A percentile compares a stretch with the other conserved stretches of the same genome.
These are phyloP conservation scores for Chloroclystis v-ata DNA, from an alignment of 2,888 invertebrate species.

Conservation along the genomic window DNA sequence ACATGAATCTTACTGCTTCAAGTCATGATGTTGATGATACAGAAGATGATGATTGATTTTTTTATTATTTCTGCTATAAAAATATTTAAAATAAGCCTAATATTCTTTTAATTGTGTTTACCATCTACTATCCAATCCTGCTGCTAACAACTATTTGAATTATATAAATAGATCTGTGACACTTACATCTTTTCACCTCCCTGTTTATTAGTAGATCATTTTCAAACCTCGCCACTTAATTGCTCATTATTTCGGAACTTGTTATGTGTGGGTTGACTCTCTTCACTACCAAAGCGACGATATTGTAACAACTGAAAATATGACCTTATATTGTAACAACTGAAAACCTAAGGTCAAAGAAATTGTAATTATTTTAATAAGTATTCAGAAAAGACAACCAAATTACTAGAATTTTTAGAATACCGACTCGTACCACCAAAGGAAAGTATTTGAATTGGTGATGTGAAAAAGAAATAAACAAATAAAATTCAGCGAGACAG, in stretches of 20 bases:
- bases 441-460: too few relatives aligned
- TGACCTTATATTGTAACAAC: too few relatives aligned
- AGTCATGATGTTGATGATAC: neutral
- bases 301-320: too few relatives aligned
- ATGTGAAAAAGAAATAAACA: too few relatives aligned
- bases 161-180: neutral
- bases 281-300: constrained; percentile 4
- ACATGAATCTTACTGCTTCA: neutral
- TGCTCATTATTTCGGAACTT: constrained; percentile 3
- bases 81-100: neutral
- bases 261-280: constrained; percentile 4
- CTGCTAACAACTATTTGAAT: neutral
- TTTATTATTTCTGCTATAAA: neutral
- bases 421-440: too few relatives aligned
- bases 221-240: constrained; percentile 1
- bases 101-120: neutral
- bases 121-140: neutral
- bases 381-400: too few relatives aligned
- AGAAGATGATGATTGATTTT: neutral
- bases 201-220: neutral
- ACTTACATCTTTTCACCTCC: neutral
- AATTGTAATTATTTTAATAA: too few relatives aligned
- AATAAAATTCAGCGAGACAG: too few relatives aligned
- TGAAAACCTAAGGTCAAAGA: too few relatives aligned
- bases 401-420: too few relatives aligned